Base-by-base conservation (phyloP, 2,888 invertebrate genomes). In the Dascillus cervinus region DNA sequence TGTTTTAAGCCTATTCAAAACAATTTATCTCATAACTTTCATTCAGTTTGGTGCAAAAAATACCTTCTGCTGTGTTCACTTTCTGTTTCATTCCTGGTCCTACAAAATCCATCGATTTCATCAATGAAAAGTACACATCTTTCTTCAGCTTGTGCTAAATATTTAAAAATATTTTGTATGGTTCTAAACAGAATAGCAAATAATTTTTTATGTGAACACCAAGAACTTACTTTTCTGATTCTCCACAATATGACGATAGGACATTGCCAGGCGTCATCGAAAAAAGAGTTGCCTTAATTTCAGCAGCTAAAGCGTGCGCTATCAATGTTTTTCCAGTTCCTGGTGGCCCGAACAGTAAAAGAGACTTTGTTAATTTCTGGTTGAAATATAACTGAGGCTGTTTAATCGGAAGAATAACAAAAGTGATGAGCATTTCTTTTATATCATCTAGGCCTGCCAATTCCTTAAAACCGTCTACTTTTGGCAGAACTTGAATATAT, bases 111-210 rank as follows among this genome's bases (percentile, higher is more conserved):
- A 55, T 76, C 76, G 21, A 76, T 66, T 57, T 76, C 75, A 55
- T 76, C 75, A 32, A 76, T 67, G 50, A 76, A 75, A 20, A 76
- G 57, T 9, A 75, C 60, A n/a, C n/a, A n/a, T n/a, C n/a, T n/a
- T n/a, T n/a, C n/a, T n/a, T n/a, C n/a, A n/a, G n/a, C n/a, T n/a
- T n/a, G n/a, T n/a, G n/a, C n/a, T n/a, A n/a, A 14, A 29, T n/a
- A n/a, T n/a, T n/a, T n/a, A n/a, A n/a, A n/a, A n/a, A n/a, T n/a
- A n/a, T n/a, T n/a, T n/a, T n/a, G n/a, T n/a, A n/a, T n/a, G n/a
- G 27, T 17, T 24, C 37, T 37, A 20, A 12, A 22, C 10, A 5
- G 2, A 15, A 15, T 11, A 5, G 9, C n/a, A n/a, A n/a, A n/a
- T n/a, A n/a, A n/a, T n/a, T n/a, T n/a, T n/a, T n/a, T n/a, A n/a